Base-by-base conservation (phyloP, 2,113 vertebrate species). In the Toxotes chatareus region DNA sequence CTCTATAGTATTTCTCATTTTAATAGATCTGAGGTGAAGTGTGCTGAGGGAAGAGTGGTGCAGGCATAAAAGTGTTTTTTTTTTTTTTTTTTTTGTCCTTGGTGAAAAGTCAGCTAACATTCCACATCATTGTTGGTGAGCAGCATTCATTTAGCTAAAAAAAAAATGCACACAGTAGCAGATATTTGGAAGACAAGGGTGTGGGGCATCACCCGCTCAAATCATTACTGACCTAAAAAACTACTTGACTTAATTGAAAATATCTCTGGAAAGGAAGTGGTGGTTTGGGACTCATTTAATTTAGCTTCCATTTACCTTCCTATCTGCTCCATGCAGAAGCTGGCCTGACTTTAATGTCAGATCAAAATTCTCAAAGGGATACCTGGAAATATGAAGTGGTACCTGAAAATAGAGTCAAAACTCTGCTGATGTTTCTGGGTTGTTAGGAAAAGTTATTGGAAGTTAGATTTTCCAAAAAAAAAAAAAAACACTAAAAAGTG, bases 391-490 rank as follows among this genome's bases (percentile, higher is more conserved):
- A 21, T 62, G 14, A 36, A 61, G 13, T 34, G 13, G 42, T 61
- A 36, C 11, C 31, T 56, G 11, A 56, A 73, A 74, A 57, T 61
- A 44, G 66, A 38, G 27, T 42, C 49, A 63, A 62, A 77, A 44
- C 23, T 66, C 46, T 34, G 21, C 23, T 68, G 53, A 77, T 74
- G 40, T 55, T 75, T 78, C 31, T 17, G 4, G 13, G 23, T 56
- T 76, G 40, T 74, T 14, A 42, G 17, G 0, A 42, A 53, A 81
- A 66, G 51, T 86, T 79, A 62, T 72, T 46, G 21, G 11, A 70
- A 49, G 23, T 27, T 65, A 57, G 8, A 67, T 9, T 68, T 77
- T 61, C 63, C 11, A 61, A 10, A 61, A 74, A 80, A 82, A 75
- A 11, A 61, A 10, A 61, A 74, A 80, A 82, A 75, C 21, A 21